Evolutionary conservation across 2,888 invertebrate genomes (phyloP), one percentile per base, ranked within the genome.

Genomic region (Rhagophthalmus giganteus): DNA sequence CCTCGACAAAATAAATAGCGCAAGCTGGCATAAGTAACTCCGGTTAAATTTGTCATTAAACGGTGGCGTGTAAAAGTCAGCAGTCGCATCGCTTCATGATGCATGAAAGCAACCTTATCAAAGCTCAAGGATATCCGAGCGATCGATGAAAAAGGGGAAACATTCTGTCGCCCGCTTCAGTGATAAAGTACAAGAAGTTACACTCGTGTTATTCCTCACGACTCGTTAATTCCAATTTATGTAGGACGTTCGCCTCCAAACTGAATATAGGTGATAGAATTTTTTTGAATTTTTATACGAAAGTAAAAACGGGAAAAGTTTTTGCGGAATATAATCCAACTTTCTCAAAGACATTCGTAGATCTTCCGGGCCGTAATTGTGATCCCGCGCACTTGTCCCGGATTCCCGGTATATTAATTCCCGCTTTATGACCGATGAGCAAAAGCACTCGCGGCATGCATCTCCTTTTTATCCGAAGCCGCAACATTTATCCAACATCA

Each of bases 401-500:
- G 33, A 47, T 42, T 44, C 15, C 14, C 24, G 38, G 45, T 35
- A 51, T 51, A 51, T 51, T 51, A 51, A 51, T 51, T 46, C 28
- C 24, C 33, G 46, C 24, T 25, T 14, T 48, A 40, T 34, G 38
- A 44, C 38, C 26, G 45, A 42, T 42, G 35, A 38, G 37, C 38
- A 35, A 41, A 12, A 52, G 46, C 50, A 26, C 54, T 27, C 16
- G 38, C 37, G 14, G 41, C 27, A 39, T 39, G 28, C n/a, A 16
- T 34, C 44, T 30, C 44, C 33, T 42, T 44, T 51, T 54, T 48
- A 54, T 57, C 48, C 49, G 15, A 35, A 39, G 48, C 53, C 49
- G 53, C 47, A 50, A 55, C 58, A 52, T 58, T 53, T 55, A 55
- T 54, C 41, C 50, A 25, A 46, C 54, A 49, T 58, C 55, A 46